A percentile compares a stretch with the other conserved stretches of the same genome.
Conservation (phyloP, 2,888 invertebrate genomes). For the Chloromyia formosa region DNA sequence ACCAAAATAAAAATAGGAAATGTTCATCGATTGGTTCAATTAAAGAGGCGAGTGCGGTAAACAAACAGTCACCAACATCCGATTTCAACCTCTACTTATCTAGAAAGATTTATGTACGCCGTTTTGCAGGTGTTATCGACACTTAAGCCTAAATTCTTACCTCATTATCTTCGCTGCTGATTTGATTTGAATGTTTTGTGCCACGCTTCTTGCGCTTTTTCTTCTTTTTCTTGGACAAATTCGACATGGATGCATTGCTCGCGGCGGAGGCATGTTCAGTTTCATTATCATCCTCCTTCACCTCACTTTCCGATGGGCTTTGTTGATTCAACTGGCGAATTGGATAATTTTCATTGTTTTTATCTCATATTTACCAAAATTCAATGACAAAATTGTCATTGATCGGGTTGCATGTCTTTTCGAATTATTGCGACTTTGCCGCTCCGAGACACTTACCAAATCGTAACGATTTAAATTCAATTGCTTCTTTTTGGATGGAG, state of each 20-base stretch:
- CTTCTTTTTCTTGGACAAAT: slow-evolving; percentile 68
- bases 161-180: slow-evolving; percentile 73
- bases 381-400: not conserved
- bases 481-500: slow-evolving; percentile 67
- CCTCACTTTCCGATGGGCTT: slow-evolving; percentile 74
- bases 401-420: not conserved
- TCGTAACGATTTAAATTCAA: slow-evolving; percentile 75
- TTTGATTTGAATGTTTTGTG: slow-evolving; percentile 65
- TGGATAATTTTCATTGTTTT: not conserved
- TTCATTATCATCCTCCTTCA: slow-evolving; percentile 74
- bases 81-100: too few species aligned
- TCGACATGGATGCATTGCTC: slow-evolving; percentile 64
- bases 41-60: too few species aligned
- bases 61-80: too few species aligned
- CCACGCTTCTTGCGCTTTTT: slow-evolving; percentile 74
- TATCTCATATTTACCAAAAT: too few species aligned
- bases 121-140: too few species aligned
- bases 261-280: slow-evolving; percentile 69
- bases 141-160: slow-evolving; percentile 56
- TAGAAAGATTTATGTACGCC: too few species aligned
- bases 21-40: too few species aligned
- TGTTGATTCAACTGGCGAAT: slow-evolving; percentile 70
- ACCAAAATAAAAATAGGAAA: too few species aligned
- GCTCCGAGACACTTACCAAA: slow-evolving; percentile 70
- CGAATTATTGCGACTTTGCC: not conserved